A percentile compares a stretch with the other conserved stretches of the same genome.
Evolutionary conservation across 2,888 invertebrate species (phyloP).

Genomic region (Graphium colonna): DNA sequence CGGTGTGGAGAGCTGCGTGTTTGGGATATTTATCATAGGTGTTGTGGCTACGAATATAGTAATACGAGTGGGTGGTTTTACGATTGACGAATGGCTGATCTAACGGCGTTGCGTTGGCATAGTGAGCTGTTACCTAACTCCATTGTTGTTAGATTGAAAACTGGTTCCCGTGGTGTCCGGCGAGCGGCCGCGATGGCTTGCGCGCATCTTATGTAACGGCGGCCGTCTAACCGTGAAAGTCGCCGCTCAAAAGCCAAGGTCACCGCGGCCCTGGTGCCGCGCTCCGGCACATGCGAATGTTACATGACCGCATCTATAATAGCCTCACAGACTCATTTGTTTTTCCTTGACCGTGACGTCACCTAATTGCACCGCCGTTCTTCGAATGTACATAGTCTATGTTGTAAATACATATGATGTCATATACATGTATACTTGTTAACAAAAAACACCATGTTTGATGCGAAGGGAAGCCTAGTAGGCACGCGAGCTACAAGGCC

Average conservation of each 20-base stretch:
- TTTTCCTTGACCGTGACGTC: slow-evolving; percentile 64
- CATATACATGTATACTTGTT: too few species aligned
- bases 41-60: too few species aligned
- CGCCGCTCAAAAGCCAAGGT: slow-evolving; percentile 79
- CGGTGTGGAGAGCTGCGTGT: not conserved
- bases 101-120: not conserved
- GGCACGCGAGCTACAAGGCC: slow-evolving; percentile 71
- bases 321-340: slow-evolving; percentile 49
- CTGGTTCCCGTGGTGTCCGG: slow-evolving; percentile 52
- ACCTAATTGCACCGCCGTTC: slow-evolving; percentile 53
- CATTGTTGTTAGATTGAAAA: slow-evolving; percentile 43
- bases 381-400: slow-evolving; percentile 34
- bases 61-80: not conserved
- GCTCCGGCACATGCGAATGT: slow-evolving; percentile 64
- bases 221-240: slow-evolving; percentile 79
- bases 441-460: too few species aligned
- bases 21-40: not conserved
- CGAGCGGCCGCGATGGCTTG: slow-evolving; percentile 61
- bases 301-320: slow-evolving; percentile 56
- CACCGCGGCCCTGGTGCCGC: slow-evolving; percentile 67
- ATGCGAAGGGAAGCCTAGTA: slow-evolving; percentile 67
- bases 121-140: slow-evolving; percentile 33
- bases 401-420: too few species aligned
- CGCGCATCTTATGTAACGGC: slow-evolving; percentile 69
- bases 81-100: slow-evolving; percentile 8